Base-by-base conservation (phyloP, 2,888 invertebrate species). In the Zygaena filipendulae region DNA sequence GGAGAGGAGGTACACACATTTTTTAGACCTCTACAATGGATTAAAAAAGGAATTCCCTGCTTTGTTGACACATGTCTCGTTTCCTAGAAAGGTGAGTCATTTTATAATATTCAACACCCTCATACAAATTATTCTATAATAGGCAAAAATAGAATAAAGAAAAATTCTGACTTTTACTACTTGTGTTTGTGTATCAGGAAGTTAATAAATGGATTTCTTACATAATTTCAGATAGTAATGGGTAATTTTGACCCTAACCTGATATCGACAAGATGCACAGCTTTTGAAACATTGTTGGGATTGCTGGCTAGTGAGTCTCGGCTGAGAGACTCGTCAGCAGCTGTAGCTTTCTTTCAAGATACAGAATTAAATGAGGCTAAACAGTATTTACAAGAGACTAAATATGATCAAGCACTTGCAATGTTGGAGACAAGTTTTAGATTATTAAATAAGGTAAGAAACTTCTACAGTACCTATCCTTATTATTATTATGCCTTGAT, bases 1-100 rank as follows among this genome's bases (percentile, higher is more conserved):
- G 25, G 87, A 88, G 47, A 68, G 90, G 27, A 79, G 90, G 42
- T 90, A 90, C 55, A 88, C 88, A 4, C 85, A 90, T 45, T 90
- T 90, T 54, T 64, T 85, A 27, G 83, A 83, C 35, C 67, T 90
- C 3, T 88, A 85, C 49, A 82, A 77, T 39, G 72, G 77, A 2
- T 60, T 90, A 12, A 85, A 82, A 44, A 84, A 82, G 35, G 83
- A 84, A 25, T 72, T 77, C 52, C 82, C 87, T 1, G 47, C 61
- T 16, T 52, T 84, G 32, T 59, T 89, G 59, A 56, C 52, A 28
- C 61, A 53, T 33, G 54, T 87, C 4, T 62, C 72, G 26, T 89
- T 90, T 57, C 89, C 90, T 6, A 85, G 84, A 54, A 89, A 89
- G 72, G 85, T 84, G 47, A 42, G 49, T 51, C 35, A 43, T 38